These are phyloP conservation scores for Noctilio leporinus DNA, from an alignment of 2,113 vertebrate species.

Conservation along the genomic window DNA sequence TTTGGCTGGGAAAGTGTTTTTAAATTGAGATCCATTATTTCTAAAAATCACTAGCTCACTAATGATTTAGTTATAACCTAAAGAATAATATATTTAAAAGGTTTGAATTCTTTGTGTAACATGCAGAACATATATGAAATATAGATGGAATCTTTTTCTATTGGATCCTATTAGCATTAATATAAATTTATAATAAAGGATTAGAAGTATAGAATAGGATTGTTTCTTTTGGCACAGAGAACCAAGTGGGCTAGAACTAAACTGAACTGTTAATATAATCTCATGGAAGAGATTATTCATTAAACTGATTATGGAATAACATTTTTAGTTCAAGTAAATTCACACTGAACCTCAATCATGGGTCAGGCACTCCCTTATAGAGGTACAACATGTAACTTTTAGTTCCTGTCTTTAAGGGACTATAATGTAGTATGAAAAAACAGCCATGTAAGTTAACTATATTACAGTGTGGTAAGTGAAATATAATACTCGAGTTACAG, in stretches of 20 bases:
- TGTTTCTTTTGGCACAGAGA: slow-evolving; percentile 22
- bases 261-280: background rate
- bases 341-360: background rate
- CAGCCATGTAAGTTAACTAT: background rate
- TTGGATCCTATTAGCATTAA: background rate
- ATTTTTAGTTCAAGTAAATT: slow-evolving; percentile 19
- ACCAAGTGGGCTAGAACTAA: background rate
- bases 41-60: background rate
- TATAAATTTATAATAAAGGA: background rate
- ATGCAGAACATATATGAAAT: background rate
- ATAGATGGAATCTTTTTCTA: background rate
- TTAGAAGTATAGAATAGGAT: background rate
- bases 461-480: background rate
- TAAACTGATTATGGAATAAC: background rate
- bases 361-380: background rate
- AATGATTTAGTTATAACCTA: background rate
- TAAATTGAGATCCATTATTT: background rate
- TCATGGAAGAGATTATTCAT: background rate
- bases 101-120: background rate
- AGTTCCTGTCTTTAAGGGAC: background rate
- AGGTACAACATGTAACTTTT: background rate
- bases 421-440: background rate
- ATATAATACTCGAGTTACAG: background rate
- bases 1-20: background rate
- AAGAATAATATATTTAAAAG: background rate